Evolutionary conservation across 1,140 invertebrate genomes (phyloP), one percentile per base, ranked within the genome.

Genomic region (Nylanderia fulva): DNA sequence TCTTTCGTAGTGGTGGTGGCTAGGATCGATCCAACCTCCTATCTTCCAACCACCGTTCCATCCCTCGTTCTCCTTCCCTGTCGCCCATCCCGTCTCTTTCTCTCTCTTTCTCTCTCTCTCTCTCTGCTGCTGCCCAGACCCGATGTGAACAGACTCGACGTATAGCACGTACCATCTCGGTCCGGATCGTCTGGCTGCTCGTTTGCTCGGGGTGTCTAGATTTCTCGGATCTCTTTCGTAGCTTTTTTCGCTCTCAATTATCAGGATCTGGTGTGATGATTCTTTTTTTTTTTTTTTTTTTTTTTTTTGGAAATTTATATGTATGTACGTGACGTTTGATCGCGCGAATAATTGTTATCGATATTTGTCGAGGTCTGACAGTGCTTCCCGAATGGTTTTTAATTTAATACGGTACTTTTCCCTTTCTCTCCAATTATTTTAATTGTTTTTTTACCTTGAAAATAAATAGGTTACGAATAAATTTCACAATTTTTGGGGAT

Each of bases 11-110:
- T 84, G 80, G 68, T 84, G 80, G 80, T 76, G 42, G 80, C 80
- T 84, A 76, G 80, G 29, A 84, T 84, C 80, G 80, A 84, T 84
- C 80, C 80, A 84, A 84, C 36, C 79, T 58, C 69, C 80, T 84
- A 64, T 84, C 80, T 84, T 84, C 80, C 80, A 13, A 76, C 80
- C 71, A 84, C 39, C 56, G 24, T 63, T 33, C 56, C 42, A 63
- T 42, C 5, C 13, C 45, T 48, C 45, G 15, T 48, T 48, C 45
- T 48, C 15, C 15, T 48, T 11, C 39, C 11, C 76, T 63, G 48
- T 68, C 77, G 21, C 39, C 36, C 42, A 54, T 75, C 42, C n/a
- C 39, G 39, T 15, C 68, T 60, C 60, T 24, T 13, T 36, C 56
- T 36, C 60, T 63, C 24, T 42, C 71, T 63, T 39, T 18, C 29